Conservation (phyloP, 2,888 invertebrate genomes). For the Pandemis heparana region DNA sequence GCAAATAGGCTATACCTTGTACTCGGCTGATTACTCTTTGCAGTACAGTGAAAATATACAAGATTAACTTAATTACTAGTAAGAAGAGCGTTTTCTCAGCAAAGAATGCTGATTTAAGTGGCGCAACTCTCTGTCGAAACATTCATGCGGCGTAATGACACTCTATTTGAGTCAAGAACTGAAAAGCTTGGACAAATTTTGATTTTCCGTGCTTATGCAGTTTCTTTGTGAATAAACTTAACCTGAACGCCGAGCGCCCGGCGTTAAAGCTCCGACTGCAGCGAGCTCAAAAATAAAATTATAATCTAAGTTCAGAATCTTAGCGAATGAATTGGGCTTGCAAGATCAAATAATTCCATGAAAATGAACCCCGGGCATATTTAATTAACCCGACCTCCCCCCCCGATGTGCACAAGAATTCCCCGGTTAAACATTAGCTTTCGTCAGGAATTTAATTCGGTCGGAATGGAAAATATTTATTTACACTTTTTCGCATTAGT, state of each 20-base stretch:
- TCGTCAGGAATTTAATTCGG: slow-evolving; percentile 80
- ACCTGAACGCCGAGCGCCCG: slow-evolving; percentile 48
- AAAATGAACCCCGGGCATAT: slow-evolving; percentile 81
- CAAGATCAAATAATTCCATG: slow-evolving; percentile 83
- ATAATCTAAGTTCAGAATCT: slow-evolving; percentile 67
- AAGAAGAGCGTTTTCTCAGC: too few species aligned
- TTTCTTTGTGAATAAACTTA: slow-evolving; percentile 63
- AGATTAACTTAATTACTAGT: not conserved
- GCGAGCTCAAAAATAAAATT: slow-evolving; percentile 66
- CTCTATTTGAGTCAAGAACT: slow-evolving; percentile 58
- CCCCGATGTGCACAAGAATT: slow-evolving; percentile 81
- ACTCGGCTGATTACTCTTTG: slow-evolving; percentile 12
- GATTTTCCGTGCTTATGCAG: slow-evolving; percentile 66
- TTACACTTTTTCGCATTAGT: slow-evolving; percentile 69
- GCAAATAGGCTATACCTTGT: not conserved
- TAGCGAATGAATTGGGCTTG: slow-evolving; percentile 69
- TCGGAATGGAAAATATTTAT: slow-evolving; percentile 74
- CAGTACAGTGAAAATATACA: not conserved
- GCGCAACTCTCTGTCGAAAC: slow-evolving; percentile 8
- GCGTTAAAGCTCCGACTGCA: slow-evolving; percentile 24
- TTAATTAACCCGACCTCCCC: slow-evolving; percentile 82
- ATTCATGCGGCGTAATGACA: slow-evolving; percentile 21
- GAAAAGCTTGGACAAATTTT: slow-evolving; percentile 67
- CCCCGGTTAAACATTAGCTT: slow-evolving; percentile 82
- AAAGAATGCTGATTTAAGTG: not conserved